Percentiles rank a stretch among this genome's conserved stretches.
Evolutionary conservation across 2,797 vertebrate genomes (phyloP).

Genomic region (Ibycter americanus): DNA sequence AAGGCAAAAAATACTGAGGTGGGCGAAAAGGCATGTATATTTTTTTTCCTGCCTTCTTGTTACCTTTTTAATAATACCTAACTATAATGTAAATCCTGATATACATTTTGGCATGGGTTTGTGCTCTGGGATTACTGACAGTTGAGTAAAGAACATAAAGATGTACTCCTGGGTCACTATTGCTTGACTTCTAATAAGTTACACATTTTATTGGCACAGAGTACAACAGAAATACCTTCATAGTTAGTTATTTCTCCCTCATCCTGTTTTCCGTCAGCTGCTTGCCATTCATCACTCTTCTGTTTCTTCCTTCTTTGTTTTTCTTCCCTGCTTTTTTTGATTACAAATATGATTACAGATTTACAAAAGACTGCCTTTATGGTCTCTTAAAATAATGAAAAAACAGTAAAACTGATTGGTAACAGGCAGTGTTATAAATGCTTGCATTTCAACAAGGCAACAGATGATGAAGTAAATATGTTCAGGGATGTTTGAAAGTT

Average conservation of each 20-base stretch:
- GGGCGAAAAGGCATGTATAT: neutral
- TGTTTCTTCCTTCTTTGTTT: conserved; percentile 45
- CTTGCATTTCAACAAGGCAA: neutral
- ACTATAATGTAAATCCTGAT: neutral
- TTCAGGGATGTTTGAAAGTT: neutral
- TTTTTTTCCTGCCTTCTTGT: neutral
- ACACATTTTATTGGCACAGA: neutral
- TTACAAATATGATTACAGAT: conserved; percentile 58
- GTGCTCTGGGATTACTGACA: neutral
- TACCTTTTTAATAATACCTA: neutral
- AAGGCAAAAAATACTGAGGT: neutral
- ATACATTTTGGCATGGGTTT: neutral
- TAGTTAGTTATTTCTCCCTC: neutral
- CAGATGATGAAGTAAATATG: neutral
- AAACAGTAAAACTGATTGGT: conserved; percentile 6
- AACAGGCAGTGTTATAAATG: neutral
- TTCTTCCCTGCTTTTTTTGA: conserved; percentile 17
- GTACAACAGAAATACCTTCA: neutral
- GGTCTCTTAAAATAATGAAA: neutral
- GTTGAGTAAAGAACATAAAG: neutral
- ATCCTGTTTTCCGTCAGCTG: neutral
- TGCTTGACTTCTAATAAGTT: neutral
- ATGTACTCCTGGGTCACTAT: neutral
- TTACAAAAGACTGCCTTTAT: conserved; percentile 22
- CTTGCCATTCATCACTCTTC: conserved; percentile 44